Base-by-base conservation (phyloP, 2,113 vertebrate species). In the Xiphophorus maculatus region DNA sequence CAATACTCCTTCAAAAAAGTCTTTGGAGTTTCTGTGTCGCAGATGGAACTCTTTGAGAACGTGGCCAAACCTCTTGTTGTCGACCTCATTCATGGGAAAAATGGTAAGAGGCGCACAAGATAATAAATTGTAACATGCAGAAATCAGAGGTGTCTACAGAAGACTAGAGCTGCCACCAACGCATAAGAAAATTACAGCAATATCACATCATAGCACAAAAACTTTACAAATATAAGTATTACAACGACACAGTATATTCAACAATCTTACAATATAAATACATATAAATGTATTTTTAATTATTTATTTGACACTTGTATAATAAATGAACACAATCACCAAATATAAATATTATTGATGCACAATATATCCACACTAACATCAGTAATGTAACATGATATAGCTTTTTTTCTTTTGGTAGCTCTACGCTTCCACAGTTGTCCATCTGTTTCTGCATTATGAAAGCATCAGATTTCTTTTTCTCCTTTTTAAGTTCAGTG, bases 1-100 rank as follows among this genome's bases (percentile, higher is more conserved):
- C 98, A 98, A 74, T 98, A 98, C 88, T 96, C 97, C 0, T 99
- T 99, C 88, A 98, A 97, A 88, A 96, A 95, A 78, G 97, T 99
- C 0, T 98, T 99, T 90, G 96, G 96, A 27, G 92, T 93, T 7
- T 94, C 90, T 0, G 93, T 94, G 9, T 93, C 86, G 25, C 98
- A 99, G 88, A 94, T 91, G 62, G 92, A 97, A 44, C 92, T 99
- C n/a, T 99, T 98, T 82, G 96, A 97, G 0, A 90, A 93, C 74
- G 96, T 98, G 77, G 96, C 97, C 25, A 96, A 94, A 63, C 96
- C 96, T 27, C 94, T 99, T 10, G 96, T 98, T 11, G 96, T 99
- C 33, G 97, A 99, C 81, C 94, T 99, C 61, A 93, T 98, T 83
- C 96, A 83, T 73, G 95, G 97, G 37, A 99, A 96, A 85, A 99